These are phyloP conservation scores for Coendou prehensilis DNA, from an alignment of 2,797 vertebrate genomes.

Conservation along the genomic window DNA sequence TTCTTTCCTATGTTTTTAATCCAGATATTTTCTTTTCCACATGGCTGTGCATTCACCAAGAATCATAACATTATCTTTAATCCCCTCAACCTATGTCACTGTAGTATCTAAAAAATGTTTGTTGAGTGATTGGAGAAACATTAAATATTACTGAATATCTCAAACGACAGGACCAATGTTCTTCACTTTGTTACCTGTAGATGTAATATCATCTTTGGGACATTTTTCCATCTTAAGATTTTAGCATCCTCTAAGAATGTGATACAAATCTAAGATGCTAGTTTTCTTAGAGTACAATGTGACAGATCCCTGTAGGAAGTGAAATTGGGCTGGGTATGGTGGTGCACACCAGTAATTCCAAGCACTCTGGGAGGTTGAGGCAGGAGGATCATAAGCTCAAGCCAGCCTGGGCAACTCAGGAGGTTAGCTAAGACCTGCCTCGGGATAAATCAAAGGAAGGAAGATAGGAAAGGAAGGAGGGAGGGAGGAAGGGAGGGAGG, in stretches of 20 bases:
- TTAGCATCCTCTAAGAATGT: conserved; percentile 14
- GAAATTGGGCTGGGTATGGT: not conserved
- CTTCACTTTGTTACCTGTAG: not conserved
- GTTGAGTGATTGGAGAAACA: not conserved
- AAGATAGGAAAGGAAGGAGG: too few relatives aligned
- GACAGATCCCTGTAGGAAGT: not conserved
- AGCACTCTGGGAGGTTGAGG: not conserved
- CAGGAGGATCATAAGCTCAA: not conserved
- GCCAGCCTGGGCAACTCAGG: not conserved
- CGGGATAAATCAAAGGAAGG: not conserved
- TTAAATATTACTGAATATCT: not conserved
- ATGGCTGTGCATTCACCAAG: not conserved
- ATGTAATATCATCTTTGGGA: not conserved
- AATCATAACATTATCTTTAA: not conserved
- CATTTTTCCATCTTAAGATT: not conserved
- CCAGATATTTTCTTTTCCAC: not conserved
- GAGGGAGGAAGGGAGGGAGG: too few relatives aligned
- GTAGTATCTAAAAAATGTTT: not conserved
- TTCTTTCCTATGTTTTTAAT: not conserved
- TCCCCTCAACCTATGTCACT: not conserved
- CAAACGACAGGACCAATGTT: not conserved
- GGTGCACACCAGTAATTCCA: not conserved
- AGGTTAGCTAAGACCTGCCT: not conserved
- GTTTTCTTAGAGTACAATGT: conserved; percentile 2
- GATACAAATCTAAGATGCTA: conserved; percentile 36